Evolutionary conservation across 2,797 vertebrate genomes (phyloP), one percentile per base, ranked within the genome.

Genomic region (Syndactyla subalaris): DNA sequence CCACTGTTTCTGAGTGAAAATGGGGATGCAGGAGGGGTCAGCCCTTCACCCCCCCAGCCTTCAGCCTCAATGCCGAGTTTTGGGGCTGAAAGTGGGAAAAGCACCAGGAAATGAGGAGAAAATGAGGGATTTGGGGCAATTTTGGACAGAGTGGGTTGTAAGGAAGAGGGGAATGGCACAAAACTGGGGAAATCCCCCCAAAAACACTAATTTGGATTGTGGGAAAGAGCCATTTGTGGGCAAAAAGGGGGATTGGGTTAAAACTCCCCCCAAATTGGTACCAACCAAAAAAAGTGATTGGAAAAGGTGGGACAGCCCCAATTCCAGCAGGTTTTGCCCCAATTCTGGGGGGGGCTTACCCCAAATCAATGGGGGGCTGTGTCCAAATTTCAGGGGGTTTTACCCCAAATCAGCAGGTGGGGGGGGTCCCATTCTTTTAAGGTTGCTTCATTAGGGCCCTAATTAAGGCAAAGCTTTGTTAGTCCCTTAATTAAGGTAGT

Each of bases 91-190:
- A 43, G 41, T 18, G 41, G 41, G 41, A 43, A 43, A 43, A 43
- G 41, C 41, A 43, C 18, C 17, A 43, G 41, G 41, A 18, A 43
- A 43, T 7, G 17, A 43, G 41, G 26, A 29, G 24, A 49, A 49
- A 49, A 55, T 0, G 2, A 45, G 9, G 3, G 0, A 10, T 24
- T 48, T 43, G 34, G 41, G 30, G 39, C 12, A 10, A 6, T 3
- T 63, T 7, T 12, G 26, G 11, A 30, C 9, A 4, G 19, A 10
- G 34, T 8, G 19, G 7, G 34, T 34, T 21, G 55, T 6, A 84
- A 39, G 29, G 10, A 1, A 41, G 10, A 17, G 0, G 2, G 59
- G 65, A 74, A 74, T 9, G 2, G 12, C 2, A 45, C 41, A 38
- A 29, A 3, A 6, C 15, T 2, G 15, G 29, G 48, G 7, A 48